Conservation (phyloP, 2,113 vertebrate genomes). For the Eolophus roseicapilla region DNA sequence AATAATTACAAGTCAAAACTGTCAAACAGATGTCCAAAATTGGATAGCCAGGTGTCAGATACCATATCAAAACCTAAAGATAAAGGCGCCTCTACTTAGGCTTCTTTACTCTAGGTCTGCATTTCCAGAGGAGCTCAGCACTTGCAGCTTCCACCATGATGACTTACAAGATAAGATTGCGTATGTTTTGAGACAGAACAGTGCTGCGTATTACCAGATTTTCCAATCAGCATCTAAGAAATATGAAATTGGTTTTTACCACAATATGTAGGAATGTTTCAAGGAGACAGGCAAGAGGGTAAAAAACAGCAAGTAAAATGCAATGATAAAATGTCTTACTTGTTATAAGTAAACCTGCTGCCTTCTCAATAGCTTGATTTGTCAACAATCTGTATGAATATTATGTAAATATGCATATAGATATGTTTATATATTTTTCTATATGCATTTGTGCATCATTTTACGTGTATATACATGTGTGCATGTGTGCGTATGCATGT, state of each 20-base stretch:
- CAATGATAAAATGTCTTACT: not conserved
- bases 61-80: not conserved
- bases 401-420: not conserved
- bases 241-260: not conserved
- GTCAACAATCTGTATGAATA: not conserved
- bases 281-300: not conserved
- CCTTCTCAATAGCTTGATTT: not conserved
- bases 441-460: not conserved
- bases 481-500: no score
- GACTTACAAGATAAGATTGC: not conserved
- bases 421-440: not conserved
- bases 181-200: not conserved
- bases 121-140: not conserved
- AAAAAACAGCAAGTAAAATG: not conserved
- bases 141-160: not conserved
- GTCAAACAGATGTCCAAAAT: constrained; percentile 10
- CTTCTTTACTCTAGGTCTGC: not conserved
- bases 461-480: not conserved
- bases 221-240: not conserved
- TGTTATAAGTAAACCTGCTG: not conserved
- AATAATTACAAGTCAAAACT: constrained; percentile 37
- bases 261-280: not conserved
- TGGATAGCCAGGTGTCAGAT: not conserved
- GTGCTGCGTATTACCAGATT: not conserved
- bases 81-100: not conserved